Base-by-base conservation (phyloP, 1,140 invertebrate genomes). In the Penaeus chinensis region DNA sequence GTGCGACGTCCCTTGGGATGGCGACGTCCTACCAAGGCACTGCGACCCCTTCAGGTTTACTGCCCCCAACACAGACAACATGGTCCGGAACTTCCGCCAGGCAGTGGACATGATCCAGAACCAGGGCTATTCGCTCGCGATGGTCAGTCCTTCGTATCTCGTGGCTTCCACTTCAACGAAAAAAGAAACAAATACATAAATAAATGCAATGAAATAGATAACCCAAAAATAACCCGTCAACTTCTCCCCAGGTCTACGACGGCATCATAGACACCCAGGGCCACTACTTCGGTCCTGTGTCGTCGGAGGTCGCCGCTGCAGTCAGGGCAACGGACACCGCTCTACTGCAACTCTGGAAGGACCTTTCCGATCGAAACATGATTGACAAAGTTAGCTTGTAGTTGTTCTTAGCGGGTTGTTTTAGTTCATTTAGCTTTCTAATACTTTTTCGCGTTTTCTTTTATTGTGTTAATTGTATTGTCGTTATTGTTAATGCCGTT, bases 241-340 rank as follows among this genome's bases (percentile, higher is more conserved):
- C 32, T 32, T 32, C 42, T n/a, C 24, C 81, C 2, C 82, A 84
- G 82, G 69, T 84, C 13, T 84, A 84, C 54, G 82, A 84, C 24
- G 82, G 69, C n/a, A 54, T 16, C 1, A 74, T 84, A 42, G 82
- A 84, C 69, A 84, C 82, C n/a, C 32, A 24, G 11, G 82, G 82
- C 13, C 82, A 84, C 69, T 54, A 60, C 32, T n/a, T 74, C 4
- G 82, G 82, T n/a, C 82, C 82, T 13, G n/a, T 16, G 69, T 84
- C 82, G 16, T 60, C 69, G 27, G 37, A 76, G 54, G 69, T 84
- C 16, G 54, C 22, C 0, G 69, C n/a, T 0, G 69, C 42, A 2
- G 82, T 84, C n/a, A 60, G 27, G 82, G 82, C 62, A 2, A 74
- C 77, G 71, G 82, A 84, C 82, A 8, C 22, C 22, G 82, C 47